Conservation (phyloP, 2,888 invertebrate genomes). For the Drosophila meridiana region DNA sequence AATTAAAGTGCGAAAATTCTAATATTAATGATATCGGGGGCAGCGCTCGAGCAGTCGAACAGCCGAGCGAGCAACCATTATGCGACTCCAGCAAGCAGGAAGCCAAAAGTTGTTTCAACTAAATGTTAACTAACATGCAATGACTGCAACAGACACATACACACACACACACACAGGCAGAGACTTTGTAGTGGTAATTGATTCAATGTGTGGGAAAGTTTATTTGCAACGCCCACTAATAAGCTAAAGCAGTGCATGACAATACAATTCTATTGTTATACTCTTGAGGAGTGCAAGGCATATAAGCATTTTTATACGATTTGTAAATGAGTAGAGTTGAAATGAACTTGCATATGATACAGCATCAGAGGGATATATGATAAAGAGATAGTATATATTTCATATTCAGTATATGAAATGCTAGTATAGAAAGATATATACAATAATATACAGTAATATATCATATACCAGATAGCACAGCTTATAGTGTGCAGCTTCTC, state of each 20-base stretch:
- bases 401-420: too few species aligned
- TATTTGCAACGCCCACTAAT: conserved; percentile 78
- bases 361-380: too few species aligned
- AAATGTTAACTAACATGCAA: conserved; percentile 80
- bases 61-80: conserved; percentile 49
- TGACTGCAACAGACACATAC: conserved; percentile 34
- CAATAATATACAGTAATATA: too few species aligned
- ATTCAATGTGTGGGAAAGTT: conserved; percentile 81
- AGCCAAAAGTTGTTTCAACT: conserved; percentile 68
- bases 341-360: background rate
- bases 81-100: conserved; percentile 61
- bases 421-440: too few species aligned
- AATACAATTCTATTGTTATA: conserved; percentile 71
- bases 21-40: conserved; percentile 69
- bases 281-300: conserved; percentile 20
- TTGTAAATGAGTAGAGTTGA: background rate
- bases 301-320: fast-evolving
- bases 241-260: conserved; percentile 37
- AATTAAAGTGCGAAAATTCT: conserved; percentile 79
- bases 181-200: conserved; percentile 54
- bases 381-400: too few species aligned
- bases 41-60: conserved; percentile 23
- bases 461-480: too few species aligned
- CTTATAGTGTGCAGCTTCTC: too few species aligned
- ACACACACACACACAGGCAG: conserved; percentile 15